A percentile compares a stretch with the other conserved stretches of the same genome.
Conservation (phyloP, 1,140 invertebrate species). For the Cyrtorhinus lividipennis region DNA sequence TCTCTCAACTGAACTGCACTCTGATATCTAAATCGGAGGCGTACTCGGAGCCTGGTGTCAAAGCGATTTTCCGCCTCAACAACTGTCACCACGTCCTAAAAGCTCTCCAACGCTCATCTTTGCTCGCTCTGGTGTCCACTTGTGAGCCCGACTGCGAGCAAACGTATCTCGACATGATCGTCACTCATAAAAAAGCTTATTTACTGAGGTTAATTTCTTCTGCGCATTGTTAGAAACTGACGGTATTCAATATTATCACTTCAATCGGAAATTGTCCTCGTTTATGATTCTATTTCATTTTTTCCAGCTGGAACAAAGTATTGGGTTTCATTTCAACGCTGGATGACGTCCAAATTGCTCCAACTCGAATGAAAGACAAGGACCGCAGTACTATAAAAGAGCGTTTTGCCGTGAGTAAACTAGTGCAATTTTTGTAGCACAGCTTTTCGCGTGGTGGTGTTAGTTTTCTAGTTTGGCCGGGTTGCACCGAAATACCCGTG, state of each 20-base stretch:
- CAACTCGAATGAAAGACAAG: slow-evolving; percentile 69
- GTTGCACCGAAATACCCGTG: no score
- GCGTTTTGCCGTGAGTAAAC: slow-evolving; percentile 63
- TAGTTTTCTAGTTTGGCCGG: no score
- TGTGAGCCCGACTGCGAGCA: slow-evolving; percentile 71
- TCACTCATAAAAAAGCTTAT: slow-evolving; percentile 61
- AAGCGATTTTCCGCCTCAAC: slow-evolving; percentile 76
- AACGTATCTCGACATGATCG: slow-evolving; percentile 67
- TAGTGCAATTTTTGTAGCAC: no score
- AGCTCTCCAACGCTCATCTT: slow-evolving; percentile 63
- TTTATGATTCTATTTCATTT: slow-evolving; percentile 11
- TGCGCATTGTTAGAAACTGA: no score
- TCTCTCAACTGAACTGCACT: slow-evolving; percentile 69
- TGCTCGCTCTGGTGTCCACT: slow-evolving; percentile 62
- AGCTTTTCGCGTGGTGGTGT: no score
- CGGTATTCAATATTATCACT: no score
- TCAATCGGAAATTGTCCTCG: not conserved
- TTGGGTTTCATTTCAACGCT: slow-evolving; percentile 50
- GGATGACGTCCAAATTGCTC: slow-evolving; percentile 46
- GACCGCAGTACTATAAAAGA: slow-evolving; percentile 87
- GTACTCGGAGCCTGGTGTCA: slow-evolving; percentile 64
- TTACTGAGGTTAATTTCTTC: slow-evolving; percentile 45
- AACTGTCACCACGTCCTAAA: slow-evolving; percentile 89
- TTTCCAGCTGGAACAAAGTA: slow-evolving; percentile 63
- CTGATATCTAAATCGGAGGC: slow-evolving; percentile 69